Conservation (phyloP, 2,888 invertebrate species). For the Cephus sareptanus region DNA sequence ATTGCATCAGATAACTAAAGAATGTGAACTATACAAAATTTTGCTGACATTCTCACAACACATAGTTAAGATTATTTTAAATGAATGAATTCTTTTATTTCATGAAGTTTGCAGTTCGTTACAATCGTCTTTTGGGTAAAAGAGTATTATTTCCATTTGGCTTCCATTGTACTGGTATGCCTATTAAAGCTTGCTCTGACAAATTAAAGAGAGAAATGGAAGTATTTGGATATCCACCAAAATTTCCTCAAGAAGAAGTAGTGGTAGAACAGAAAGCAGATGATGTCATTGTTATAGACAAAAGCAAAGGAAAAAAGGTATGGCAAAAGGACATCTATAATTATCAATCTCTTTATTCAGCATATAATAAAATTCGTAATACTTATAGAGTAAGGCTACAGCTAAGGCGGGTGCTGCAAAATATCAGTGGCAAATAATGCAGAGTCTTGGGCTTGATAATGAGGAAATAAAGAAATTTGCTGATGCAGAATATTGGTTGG, state of each 20-base stretch:
- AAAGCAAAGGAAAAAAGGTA: slow-evolving; percentile 90
- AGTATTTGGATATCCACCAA: slow-evolving; percentile 90
- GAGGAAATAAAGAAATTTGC: slow-evolving; percentile 95
- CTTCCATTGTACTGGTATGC: slow-evolving; percentile 99
- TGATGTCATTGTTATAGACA: slow-evolving; percentile 80
- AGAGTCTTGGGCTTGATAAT: slow-evolving; percentile 87
- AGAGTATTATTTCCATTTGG: slow-evolving; percentile 96
- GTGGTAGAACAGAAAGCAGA: slow-evolving; percentile 68
- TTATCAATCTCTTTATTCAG: background rate
- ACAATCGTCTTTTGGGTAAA: slow-evolving; percentile 91
- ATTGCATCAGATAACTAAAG: background rate
- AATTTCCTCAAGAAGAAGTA: slow-evolving; percentile 77
- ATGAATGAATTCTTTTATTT: slow-evolving; percentile 31
- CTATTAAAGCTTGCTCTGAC: slow-evolving; percentile 98
- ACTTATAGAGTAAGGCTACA: slow-evolving; percentile 85
- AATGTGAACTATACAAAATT: background rate
- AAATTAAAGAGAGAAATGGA: slow-evolving; percentile 95
- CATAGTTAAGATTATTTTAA: background rate
- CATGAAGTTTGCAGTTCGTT: slow-evolving; percentile 87
- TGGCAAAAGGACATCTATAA: background rate
- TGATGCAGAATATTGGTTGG: slow-evolving; percentile 92
- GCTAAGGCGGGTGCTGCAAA: slow-evolving; percentile 91
- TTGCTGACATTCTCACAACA: background rate
- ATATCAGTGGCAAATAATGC: slow-evolving; percentile 99
- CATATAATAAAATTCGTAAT: background rate